These are phyloP conservation scores for Hassar affinis DNA, from an alignment of 2,113 vertebrate species.

Conservation along the genomic window DNA sequence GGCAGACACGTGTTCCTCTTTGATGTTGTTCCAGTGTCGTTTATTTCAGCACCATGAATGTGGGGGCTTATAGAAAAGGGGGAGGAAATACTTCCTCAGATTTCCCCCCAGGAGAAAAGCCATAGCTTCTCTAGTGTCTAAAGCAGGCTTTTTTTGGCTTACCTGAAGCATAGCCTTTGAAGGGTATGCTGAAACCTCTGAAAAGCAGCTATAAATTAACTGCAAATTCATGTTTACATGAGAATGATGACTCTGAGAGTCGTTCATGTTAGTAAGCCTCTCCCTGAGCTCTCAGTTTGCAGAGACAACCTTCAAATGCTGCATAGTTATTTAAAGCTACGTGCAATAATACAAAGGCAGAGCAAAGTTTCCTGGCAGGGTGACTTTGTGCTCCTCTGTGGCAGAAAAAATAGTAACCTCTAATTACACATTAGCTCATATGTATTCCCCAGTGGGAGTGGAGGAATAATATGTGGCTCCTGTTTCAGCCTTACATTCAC, in stretches of 20 bases:
- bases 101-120: constrained; percentile 55
- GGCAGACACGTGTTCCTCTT: constrained; percentile 61
- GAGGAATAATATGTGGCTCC: constrained; percentile 1
- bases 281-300: constrained; percentile 16
- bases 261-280: constrained; percentile 14
- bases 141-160: constrained; percentile 48
- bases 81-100: constrained; percentile 55
- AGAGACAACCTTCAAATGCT: background rate
- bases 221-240: constrained; percentile 20
- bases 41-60: constrained; percentile 32
- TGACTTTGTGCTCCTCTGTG: constrained; percentile 54
- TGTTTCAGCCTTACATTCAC: background rate
- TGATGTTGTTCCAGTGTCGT: constrained; percentile 63
- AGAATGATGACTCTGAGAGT: background rate
- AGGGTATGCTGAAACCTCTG: background rate
- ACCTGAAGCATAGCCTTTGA: constrained; percentile 5
- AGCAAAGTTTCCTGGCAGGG: constrained; percentile 68
- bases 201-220: background rate
- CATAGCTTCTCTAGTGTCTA: constrained; percentile 46
- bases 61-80: constrained; percentile 52
- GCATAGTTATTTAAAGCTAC: constrained; percentile 46
- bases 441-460: constrained; percentile 56
- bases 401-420: constrained; percentile 72
- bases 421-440: constrained; percentile 68
- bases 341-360: constrained; percentile 43